Conservation (phyloP, 2,113 vertebrate species). For the Cacatua alba region DNA sequence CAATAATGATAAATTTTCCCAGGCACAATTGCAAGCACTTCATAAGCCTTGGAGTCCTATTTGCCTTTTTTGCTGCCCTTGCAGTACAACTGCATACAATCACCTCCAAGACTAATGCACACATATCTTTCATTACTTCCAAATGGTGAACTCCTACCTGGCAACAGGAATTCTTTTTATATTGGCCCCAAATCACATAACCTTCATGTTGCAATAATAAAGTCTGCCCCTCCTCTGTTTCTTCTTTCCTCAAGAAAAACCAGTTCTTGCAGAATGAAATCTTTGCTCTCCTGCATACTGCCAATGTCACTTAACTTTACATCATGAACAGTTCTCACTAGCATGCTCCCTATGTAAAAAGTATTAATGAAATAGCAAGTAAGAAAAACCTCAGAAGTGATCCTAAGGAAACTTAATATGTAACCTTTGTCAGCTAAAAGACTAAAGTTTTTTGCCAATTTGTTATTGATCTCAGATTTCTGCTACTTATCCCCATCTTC, state of each 20-base stretch:
- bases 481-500: neutral
- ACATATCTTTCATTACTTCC: neutral
- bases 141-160: neutral
- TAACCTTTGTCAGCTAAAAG: neutral
- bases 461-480: neutral
- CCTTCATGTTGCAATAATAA: neutral
- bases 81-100: too few relatives aligned
- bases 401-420: neutral
- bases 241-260: neutral
- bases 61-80: neutral
- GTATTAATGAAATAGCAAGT: neutral
- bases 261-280: neutral
- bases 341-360: neutral
- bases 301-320: neutral
- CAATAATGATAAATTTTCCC: neutral
- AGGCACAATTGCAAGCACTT: neutral
- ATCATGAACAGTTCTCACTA: neutral
- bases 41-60: neutral
- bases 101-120: neutral
- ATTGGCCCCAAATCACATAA: neutral
- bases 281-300: neutral
- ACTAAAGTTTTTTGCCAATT: neutral
- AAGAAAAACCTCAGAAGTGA: neutral
- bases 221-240: neutral
- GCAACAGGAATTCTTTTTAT: neutral